Evolutionary conservation across 2,113 vertebrate species (phyloP), one percentile per base, ranked within the genome.

Genomic region (Pheucticus melanocephalus): DNA sequence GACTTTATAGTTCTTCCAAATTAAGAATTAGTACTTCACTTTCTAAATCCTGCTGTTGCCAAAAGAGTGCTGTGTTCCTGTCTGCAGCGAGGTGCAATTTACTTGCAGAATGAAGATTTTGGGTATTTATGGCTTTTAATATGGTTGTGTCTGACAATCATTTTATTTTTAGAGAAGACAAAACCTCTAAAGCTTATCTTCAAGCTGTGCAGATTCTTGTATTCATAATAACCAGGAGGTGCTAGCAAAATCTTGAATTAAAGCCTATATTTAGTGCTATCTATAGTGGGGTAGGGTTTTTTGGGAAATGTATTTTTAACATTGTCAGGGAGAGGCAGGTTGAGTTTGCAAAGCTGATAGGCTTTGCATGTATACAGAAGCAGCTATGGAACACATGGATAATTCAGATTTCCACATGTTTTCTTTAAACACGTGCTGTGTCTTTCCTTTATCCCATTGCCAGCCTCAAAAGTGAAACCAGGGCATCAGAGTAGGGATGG

Each of bases 111-210:
- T 21, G 60, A 90, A 82, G 75, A 71, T 80, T 51, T 42, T 27
- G 39, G 63, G 42, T 88, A 83, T 94, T 95, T 90, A 70, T 70
- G 86, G 54, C 68, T 87, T 94, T 90, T 93, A 81, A 77, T 92
- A 30, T 59, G 42, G 76, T 83, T 88, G 17, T 47, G 42, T 83
- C 86, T 94, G 92, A 95, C 88, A 95, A 75, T 95, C 82, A 88
- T 84, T 77, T 92, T 91, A 87, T 92, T 96, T 96, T 91, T 91
- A 80, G 82, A 44, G 72, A 66, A 96, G 77, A 54, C 64, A 86
- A 94, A 91, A 90, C 50, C 33, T 89, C 71, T 80, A 51, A 84
- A 95, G 77, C 69, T 61, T 53, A 17, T 85, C 54, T 86, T 31
- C 76, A 94, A 90, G 85, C 88, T 96, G 72, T 83, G 94, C 71